Conservation (phyloP, 1,140 invertebrate species). For the Heterodera schachtii region DNA sequence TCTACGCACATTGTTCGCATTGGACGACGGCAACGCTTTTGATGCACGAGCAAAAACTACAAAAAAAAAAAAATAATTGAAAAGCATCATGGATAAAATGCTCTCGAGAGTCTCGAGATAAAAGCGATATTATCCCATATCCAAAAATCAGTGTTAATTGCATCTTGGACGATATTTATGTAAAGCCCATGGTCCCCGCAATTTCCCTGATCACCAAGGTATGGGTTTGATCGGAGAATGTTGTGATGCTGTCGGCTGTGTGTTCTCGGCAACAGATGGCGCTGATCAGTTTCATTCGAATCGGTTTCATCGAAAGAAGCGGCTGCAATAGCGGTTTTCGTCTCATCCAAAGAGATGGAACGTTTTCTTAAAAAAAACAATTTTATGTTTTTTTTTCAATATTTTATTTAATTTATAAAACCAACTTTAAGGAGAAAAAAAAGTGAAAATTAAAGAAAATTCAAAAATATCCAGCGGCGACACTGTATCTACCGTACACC, state of each 20-base stretch:
- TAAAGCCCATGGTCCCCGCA: too few species aligned
- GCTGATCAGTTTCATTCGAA: not conserved
- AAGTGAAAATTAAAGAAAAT: too few species aligned
- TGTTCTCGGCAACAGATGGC: not conserved
- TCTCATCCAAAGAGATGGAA: conserved; percentile 27
- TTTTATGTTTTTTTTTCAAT: not conserved
- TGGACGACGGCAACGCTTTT: not conserved
- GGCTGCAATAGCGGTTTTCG: not conserved
- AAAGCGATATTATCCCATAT: too few species aligned
- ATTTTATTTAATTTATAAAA: not conserved
- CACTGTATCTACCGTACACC: too few species aligned
- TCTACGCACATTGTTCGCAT: not conserved
- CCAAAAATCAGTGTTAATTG: too few species aligned
- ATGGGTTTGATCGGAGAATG: conserved; percentile 22
- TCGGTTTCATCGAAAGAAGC: not conserved
- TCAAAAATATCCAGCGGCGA: too few species aligned
- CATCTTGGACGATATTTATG: too few species aligned
- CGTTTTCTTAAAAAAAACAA: conserved; percentile 17
- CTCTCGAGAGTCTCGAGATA: not conserved
- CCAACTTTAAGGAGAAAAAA: too few species aligned
- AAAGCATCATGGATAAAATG: too few species aligned
- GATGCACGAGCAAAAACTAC: not conserved
- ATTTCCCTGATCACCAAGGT: not conserved
- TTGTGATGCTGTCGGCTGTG: not conserved
- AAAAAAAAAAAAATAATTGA: not conserved